Base-by-base conservation (phyloP, 1,140 invertebrate genomes). In the Aphaenogaster rudis region DNA sequence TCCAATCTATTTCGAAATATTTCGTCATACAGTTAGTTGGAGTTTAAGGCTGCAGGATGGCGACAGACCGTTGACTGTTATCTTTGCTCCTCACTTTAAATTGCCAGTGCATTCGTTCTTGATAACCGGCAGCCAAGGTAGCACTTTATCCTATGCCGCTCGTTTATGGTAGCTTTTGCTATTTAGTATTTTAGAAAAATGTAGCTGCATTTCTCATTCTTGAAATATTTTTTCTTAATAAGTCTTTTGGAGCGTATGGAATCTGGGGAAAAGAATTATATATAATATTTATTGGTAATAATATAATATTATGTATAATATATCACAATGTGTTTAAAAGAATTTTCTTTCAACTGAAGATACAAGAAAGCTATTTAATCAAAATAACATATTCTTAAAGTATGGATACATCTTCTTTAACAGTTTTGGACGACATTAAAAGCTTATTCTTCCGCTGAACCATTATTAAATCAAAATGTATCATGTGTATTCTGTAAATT, bases 41-140 rank as follows among this genome's bases (percentile, higher is more conserved):
- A 0, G 13, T 82, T 82, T 74, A 74, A 82, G 4, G 9, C 13
- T 74, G 45, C n/a, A 54, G 3, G n/a, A 67, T 79, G 39, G 52
- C 66, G 36, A 54, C 59, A 64, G 45, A 21, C 33, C 3, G 36
- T 86, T 80, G 76, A 72, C 79, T 6, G 3, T 86, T 86, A 86
- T 86, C 76, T 80, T 67, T 11, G 15, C 11, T 54, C 48, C 21
- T 86, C 74, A 57, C 6, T 86, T 86, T 80, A 48, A 39, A 86
- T 80, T 54, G 17, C 74, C 21, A 48, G 42, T 66, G 39, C 76
- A 59, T 86, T 86, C 28, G 11, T 66, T 80, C 61, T 21, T 59
- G 76, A 66, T 86, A 86, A 79, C 21, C 48, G 15, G n/a, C 7
- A 66, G 57, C 36, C 42, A 85, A 80, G 48, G 21, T 57, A 86